These are phyloP conservation scores for Falco berigora DNA, from an alignment of 2,797 vertebrate genomes.

Conservation along the genomic window DNA sequence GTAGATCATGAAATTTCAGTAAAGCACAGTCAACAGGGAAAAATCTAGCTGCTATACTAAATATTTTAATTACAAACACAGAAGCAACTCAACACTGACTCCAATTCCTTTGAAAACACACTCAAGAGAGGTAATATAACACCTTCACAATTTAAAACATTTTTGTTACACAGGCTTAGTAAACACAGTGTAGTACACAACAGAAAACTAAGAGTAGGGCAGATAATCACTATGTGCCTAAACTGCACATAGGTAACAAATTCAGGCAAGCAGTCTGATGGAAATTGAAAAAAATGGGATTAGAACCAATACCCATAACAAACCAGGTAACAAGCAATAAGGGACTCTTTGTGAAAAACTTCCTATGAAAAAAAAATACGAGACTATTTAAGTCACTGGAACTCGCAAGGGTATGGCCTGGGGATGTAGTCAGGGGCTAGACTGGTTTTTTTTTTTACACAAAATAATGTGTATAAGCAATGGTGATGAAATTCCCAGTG, in stretches of 20 bases:
- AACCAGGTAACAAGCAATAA: neutral
- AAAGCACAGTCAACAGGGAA: neutral
- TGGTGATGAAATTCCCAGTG: neutral
- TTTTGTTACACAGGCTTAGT: neutral
- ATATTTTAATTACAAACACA: neutral
- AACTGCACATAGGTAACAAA: neutral
- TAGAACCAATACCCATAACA: neutral
- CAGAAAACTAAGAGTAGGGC: neutral
- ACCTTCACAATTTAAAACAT: neutral
- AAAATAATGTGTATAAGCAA: neutral
- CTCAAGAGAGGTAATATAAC: neutral
- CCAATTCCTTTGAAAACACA: neutral
- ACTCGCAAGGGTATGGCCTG: neutral
- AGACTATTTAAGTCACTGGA: neutral
- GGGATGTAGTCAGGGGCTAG: neutral
- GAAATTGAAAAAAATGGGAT: neutral
- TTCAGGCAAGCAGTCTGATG: neutral
- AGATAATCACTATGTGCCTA: neutral
- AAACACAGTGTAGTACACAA: neutral
- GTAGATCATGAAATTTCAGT: slow-evolving; percentile 63
- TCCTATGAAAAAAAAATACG: neutral
- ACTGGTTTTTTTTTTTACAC: neutral
- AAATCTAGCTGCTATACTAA: neutral
- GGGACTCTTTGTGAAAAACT: neutral
- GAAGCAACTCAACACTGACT: neutral